Base-by-base conservation (phyloP, 2,113 vertebrate species). In the Tringa solitaria region DNA sequence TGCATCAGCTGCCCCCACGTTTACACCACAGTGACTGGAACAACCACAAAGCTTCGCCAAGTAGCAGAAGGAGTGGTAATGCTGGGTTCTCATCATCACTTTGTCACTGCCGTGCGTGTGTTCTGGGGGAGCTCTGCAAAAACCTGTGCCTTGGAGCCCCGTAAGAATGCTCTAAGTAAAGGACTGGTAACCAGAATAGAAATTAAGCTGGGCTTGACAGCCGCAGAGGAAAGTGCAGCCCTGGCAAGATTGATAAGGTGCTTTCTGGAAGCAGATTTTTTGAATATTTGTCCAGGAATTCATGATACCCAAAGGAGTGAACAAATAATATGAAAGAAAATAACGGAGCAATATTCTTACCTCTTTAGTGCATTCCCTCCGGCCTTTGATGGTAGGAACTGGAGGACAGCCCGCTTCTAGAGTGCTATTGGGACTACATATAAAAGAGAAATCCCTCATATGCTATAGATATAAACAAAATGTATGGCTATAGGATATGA, bases 271-370 rank as follows among this genome's bases (percentile, higher is more conserved):
- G 89, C 61, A 87, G 73, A 67, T 7, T 89, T 87, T 65, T 76
- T n/a, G 22, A 64, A 33, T 94, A 68, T 76, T 89, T 97, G 57
- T 75, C 10, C 74, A 81, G 64, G 73, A 91, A 92, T 81, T 89
- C 80, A 68, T 26, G 35, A 75, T 60, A 68, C 33, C 16, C 51
- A 72, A 84, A 86, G 43, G 57, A 94, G 21, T 19, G 69, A 91
- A 60, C 8, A 84, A 93, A 78, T 51, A 80, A 64, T 60, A 39
- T 10, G 6, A 86, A 35, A 84, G 27, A 85, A 89, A 78, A 16
- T 81, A 87, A 78, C 54, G 37, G n/a, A 68, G 17, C 13, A 54
- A 69, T 37, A 76, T 59, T 68, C 53, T 64, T 76, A 51, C 10
- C 24, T 95, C 53, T 37, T 79, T 32, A 76, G 45, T 33, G 28